A percentile compares a stretch with the other conserved stretches of the same genome.
Conservation (phyloP, 2,888 invertebrate species). For the Shargacucullia verbasci region DNA sequence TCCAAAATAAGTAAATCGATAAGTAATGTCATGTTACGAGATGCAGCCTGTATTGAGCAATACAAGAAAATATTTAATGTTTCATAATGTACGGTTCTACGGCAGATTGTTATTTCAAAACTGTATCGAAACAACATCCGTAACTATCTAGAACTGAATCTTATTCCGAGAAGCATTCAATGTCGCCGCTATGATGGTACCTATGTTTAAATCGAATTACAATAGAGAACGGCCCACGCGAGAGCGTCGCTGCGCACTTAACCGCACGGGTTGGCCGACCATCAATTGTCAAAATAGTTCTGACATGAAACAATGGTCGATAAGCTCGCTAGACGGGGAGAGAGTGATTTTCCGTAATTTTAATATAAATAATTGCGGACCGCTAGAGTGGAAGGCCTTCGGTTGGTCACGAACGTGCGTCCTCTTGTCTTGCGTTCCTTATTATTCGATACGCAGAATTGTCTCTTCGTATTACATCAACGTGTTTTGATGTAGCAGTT, state of each 20-base stretch:
- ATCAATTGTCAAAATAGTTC: slow-evolving; percentile 76
- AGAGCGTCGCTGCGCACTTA: slow-evolving; percentile 62
- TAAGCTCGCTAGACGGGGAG: slow-evolving; percentile 65
- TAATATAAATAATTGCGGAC: slow-evolving; percentile 78
- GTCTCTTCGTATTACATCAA: slow-evolving; percentile 56
- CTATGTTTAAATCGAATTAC: slow-evolving; percentile 76
- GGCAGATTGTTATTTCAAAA: slow-evolving; percentile 77
- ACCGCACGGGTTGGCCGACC: slow-evolving; percentile 61
- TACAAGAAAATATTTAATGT: slow-evolving; percentile 60
- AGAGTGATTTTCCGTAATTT: slow-evolving; percentile 80
- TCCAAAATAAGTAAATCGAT: slow-evolving; percentile 56
- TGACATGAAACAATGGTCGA: slow-evolving; percentile 73
- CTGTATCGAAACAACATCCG: slow-evolving; percentile 72
- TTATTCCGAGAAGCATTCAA: slow-evolving; percentile 80
- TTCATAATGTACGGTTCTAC: slow-evolving; percentile 64
- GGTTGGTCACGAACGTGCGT: slow-evolving; percentile 75
- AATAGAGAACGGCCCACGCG: slow-evolving; percentile 79
- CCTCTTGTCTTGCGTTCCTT: slow-evolving; percentile 64
- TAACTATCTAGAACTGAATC: slow-evolving; percentile 70
- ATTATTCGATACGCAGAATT: slow-evolving; percentile 64
- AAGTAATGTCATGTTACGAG: slow-evolving; percentile 58
- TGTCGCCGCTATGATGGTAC: slow-evolving; percentile 76
- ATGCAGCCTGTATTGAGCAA: slow-evolving; percentile 55
- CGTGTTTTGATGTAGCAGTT: slow-evolving; percentile 39
- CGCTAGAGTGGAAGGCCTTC: slow-evolving; percentile 74